Base-by-base conservation (phyloP, 2,113 vertebrate genomes). In the Neolamprologus brichardi region DNA sequence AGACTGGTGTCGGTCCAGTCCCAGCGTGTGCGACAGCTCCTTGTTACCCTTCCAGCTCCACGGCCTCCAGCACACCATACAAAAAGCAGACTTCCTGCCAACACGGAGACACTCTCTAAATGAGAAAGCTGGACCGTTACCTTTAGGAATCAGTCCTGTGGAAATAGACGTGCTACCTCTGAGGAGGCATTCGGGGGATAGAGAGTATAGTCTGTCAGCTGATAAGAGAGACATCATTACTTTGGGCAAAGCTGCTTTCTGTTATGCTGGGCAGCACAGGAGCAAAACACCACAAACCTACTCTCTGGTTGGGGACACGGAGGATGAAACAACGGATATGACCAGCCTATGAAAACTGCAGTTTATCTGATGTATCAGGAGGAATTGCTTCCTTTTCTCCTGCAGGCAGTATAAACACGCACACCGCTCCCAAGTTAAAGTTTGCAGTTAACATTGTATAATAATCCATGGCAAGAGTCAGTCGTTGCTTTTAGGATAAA, bases 11-110 rank as follows among this genome's bases (percentile, higher is more conserved):
- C 90, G 49, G 8, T 92, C 94, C 85, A 92, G 56, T 79, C 95
- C 94, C 56, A 95, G 64, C 20, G 91, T 93, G 56, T 92, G 91
- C 54, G 94, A 95, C 52, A 4, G 11, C 25, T 84, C 87, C 18
- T 49, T 94, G 86, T 93, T 91, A n/a, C 91, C 92, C 49, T 90
- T 83, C 86, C 95, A 95, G 34, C 88, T 92, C 20, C 84, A 91
- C 78, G 14, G 91, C 3, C 60, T 78, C 15, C 90, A 90, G 28
- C 79, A 56, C 2, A 70, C 88, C 88, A 28, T 82, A 70, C 78
- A 89, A 53, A 77, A 51, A 20, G 23, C 30, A 4, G 84, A 90
- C 11, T 25, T 82, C 7, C 70, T 88, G 20, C 91, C 91, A n/a
- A 32, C 86, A 2, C 92, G 94, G 41, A 93, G 95, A 91, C 92